These are phyloP conservation scores for Leptopilina drosophilae DNA, from an alignment of 2,888 invertebrate genomes.

Conservation along the genomic window DNA sequence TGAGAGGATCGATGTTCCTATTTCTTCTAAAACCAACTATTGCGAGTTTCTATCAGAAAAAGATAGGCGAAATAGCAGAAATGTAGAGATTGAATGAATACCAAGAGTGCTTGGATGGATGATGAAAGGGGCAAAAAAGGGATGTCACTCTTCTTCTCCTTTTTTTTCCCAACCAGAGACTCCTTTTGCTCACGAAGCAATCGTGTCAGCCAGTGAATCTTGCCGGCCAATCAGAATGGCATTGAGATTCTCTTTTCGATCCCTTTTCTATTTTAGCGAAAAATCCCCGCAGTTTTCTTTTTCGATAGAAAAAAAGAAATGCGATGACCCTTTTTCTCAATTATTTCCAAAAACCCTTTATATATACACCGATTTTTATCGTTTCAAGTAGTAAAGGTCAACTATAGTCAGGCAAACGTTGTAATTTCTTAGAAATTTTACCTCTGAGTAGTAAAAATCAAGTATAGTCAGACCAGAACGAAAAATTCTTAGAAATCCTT, in stretches of 20 bases:
- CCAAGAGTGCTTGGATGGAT: slow-evolving; percentile 21
- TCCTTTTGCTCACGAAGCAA: slow-evolving; percentile 61
- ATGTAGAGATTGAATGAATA: slow-evolving; percentile 40
- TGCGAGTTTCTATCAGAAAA: slow-evolving; percentile 52
- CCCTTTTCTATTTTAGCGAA: slow-evolving; percentile 16
- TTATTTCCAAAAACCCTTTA: too few relatives aligned
- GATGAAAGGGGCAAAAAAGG: background rate
- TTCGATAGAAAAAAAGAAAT: slow-evolving; percentile 15
- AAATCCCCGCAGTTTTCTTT: background rate
- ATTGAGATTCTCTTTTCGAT: slow-evolving; percentile 52
- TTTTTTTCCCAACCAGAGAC: slow-evolving; percentile 46
- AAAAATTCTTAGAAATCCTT: too few relatives aligned
- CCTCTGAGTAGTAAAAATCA: slow-evolving; percentile 6
- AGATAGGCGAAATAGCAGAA: slow-evolving; percentile 44
- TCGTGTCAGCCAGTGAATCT: slow-evolving; percentile 61
- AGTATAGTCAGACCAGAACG: background rate
- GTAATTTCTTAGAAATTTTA: too few relatives aligned
- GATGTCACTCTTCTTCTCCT: background rate
- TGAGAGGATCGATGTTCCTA: slow-evolving; percentile 44
- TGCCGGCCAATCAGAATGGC: slow-evolving; percentile 64
- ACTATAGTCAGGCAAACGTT: too few relatives aligned
- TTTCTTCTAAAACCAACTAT: slow-evolving; percentile 53
- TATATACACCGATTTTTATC: too few relatives aligned
- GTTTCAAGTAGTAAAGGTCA: too few relatives aligned
- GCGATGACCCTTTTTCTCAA: background rate